Conservation (phyloP, 2,797 vertebrate genomes). For the Halcyon chelicuti region DNA sequence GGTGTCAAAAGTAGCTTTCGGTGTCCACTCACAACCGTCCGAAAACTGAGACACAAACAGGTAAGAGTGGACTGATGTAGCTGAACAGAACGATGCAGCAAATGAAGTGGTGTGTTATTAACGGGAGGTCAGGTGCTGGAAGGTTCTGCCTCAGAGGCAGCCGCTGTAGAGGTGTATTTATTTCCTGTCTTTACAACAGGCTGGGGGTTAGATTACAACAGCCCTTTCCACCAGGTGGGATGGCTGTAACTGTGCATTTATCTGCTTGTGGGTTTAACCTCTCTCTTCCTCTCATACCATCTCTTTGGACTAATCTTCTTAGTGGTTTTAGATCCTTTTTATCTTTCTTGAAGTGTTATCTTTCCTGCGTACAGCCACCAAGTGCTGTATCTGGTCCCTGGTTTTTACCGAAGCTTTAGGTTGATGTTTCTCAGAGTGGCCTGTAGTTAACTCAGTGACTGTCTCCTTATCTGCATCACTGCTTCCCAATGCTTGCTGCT, state of each 20-base stretch:
- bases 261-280: not conserved
- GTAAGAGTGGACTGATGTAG: not conserved
- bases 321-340: not conserved
- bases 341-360: not conserved
- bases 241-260: not conserved
- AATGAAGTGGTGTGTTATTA: not conserved
- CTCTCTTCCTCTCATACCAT: not conserved
- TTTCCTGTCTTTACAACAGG: slow-evolving; percentile 14
- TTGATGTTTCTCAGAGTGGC: not conserved
- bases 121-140: not conserved
- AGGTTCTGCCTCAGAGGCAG: not conserved
- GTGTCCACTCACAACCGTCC: not conserved
- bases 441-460: not conserved
- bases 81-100: not conserved
- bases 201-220: not conserved
- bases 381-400: not conserved
- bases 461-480: not conserved
- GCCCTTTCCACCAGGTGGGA: not conserved
- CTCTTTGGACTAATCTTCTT: not conserved
- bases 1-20: slow-evolving; percentile 18
- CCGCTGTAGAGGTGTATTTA: not conserved
- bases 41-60: not conserved
- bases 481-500: not conserved
- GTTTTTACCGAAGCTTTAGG: not conserved
- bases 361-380: not conserved